Percentiles rank a stretch among this genome's conserved stretches.
Evolutionary conservation across 2,797 vertebrate genomes (phyloP).

Genomic region (Amblyraja radiata): DNA sequence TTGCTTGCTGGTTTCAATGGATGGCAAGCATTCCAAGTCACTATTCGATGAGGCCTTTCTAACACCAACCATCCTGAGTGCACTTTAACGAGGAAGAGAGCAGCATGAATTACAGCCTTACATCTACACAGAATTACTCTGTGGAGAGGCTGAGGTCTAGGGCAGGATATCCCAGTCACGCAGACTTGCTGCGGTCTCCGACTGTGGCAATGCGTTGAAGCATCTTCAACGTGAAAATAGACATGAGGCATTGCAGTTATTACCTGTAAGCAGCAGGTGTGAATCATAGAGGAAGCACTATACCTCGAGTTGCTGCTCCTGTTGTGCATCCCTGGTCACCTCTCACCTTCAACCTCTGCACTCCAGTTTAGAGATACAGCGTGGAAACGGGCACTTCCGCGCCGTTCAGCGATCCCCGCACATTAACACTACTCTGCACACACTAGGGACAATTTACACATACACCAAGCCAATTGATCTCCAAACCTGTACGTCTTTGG

Average conservation of each 20-base stretch:
- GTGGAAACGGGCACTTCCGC: too few relatives aligned
- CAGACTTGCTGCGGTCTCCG: background rate
- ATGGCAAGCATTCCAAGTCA: background rate
- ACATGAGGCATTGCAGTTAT: background rate
- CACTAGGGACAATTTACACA: too few relatives aligned
- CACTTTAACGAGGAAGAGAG: background rate
- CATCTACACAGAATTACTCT: too few relatives aligned
- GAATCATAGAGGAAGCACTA: background rate
- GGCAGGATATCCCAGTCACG: too few relatives aligned
- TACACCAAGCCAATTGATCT: too few relatives aligned
- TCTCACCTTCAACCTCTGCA: too few relatives aligned
- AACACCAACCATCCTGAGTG: background rate
- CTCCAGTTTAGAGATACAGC: too few relatives aligned
- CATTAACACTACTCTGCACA: too few relatives aligned
- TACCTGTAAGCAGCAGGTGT: background rate
- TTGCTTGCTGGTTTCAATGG: conserved; percentile 1
- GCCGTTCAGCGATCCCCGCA: too few relatives aligned
- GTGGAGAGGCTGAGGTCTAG: too few relatives aligned
- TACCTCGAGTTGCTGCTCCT: background rate
- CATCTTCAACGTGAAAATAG: background rate
- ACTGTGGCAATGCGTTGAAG: background rate
- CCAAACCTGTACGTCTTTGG: too few relatives aligned
- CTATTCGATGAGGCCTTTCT: background rate
- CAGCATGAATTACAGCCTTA: too few relatives aligned
- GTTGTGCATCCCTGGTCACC: background rate